Evolutionary conservation across 2,113 vertebrate species (phyloP).

Genomic region (Gasterosteus nipponicus): DNA sequence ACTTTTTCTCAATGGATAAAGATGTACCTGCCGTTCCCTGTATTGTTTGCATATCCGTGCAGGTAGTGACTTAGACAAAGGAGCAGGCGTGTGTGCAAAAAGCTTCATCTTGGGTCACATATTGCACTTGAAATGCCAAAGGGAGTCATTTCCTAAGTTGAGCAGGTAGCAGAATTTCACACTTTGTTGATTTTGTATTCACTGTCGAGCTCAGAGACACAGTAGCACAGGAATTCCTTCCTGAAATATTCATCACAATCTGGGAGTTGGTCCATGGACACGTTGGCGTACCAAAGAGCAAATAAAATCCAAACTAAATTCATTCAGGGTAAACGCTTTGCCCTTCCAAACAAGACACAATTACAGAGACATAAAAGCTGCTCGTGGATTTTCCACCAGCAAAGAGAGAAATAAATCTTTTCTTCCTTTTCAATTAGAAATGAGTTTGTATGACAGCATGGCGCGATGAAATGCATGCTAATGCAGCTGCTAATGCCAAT

Average conservation of each 20-base stretch:
- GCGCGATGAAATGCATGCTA: constrained; percentile 48
- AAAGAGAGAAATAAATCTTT: constrained; percentile 3
- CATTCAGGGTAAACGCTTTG: constrained; percentile 68
- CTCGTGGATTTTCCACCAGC: constrained; percentile 28
- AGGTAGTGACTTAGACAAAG: neutral
- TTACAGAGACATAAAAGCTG: constrained; percentile 53
- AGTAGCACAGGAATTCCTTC: constrained; percentile 41
- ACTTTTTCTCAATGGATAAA: neutral
- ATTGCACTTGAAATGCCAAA: neutral
- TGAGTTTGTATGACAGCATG: constrained; percentile 46
- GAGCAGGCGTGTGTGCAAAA: no score
- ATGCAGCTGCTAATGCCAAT: constrained; percentile 47
- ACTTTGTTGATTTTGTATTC: constrained; percentile 71
- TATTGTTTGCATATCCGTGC: neutral
- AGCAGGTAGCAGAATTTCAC: constrained; percentile 50
- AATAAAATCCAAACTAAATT: constrained; percentile 59
- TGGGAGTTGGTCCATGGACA: constrained; percentile 53
- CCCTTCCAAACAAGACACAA: constrained; percentile 66
- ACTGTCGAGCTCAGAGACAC: constrained; percentile 58
- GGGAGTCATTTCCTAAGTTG: constrained; percentile 27
- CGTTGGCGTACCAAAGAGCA: constrained; percentile 50
- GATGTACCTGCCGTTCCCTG: no score
- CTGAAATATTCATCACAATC: constrained; percentile 71
- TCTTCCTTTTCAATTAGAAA: constrained; percentile 55
- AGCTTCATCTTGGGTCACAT: neutral